A percentile compares a stretch with the other conserved stretches of the same genome.
Evolutionary conservation across 2,888 invertebrate genomes (phyloP).

Genomic region (Syrista parreyssii): DNA sequence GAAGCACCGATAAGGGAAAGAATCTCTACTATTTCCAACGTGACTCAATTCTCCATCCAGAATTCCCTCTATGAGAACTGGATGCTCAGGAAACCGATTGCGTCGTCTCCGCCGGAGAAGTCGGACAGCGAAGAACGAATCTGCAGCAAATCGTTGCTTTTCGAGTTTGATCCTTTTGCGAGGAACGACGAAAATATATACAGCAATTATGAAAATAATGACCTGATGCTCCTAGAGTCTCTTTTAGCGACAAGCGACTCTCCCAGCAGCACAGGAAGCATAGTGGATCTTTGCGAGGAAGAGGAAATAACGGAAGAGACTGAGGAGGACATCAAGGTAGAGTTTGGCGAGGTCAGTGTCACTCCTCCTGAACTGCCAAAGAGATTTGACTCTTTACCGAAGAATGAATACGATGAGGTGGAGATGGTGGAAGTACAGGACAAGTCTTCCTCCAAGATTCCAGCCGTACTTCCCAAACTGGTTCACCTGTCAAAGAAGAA

Average conservation of each 20-base stretch:
- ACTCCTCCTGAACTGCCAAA: conserved; percentile 75
- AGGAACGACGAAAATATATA: conserved; percentile 46
- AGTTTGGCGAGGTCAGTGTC: conserved; percentile 61
- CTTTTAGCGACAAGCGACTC: conserved; percentile 78
- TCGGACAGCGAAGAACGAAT: conserved; percentile 58
- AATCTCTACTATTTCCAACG: conserved; percentile 38
- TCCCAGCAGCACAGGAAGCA: conserved; percentile 69
- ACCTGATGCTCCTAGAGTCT: conserved; percentile 74
- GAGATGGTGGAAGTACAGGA: conserved; percentile 43
- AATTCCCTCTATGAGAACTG: conserved; percentile 69
- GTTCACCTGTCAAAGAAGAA: conserved; percentile 53
- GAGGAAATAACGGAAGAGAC: conserved; percentile 63
- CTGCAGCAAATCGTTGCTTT: conserved; percentile 46
- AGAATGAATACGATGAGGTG: conserved; percentile 64
- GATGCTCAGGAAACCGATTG: conserved; percentile 31
- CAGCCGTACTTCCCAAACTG: conserved; percentile 53
- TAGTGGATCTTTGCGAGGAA: conserved; percentile 65
- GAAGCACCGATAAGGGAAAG: conserved; percentile 34
- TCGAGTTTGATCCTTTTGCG: conserved; percentile 55
- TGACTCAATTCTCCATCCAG: conserved; percentile 47
- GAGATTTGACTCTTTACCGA: conserved; percentile 74
- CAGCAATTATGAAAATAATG: conserved; percentile 69
- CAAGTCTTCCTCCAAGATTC: conserved; percentile 43
- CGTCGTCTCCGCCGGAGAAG: conserved; percentile 7
- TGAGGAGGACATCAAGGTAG: conserved; percentile 59